Conservation (phyloP, 2,113 vertebrate species). For the Apus apus region DNA sequence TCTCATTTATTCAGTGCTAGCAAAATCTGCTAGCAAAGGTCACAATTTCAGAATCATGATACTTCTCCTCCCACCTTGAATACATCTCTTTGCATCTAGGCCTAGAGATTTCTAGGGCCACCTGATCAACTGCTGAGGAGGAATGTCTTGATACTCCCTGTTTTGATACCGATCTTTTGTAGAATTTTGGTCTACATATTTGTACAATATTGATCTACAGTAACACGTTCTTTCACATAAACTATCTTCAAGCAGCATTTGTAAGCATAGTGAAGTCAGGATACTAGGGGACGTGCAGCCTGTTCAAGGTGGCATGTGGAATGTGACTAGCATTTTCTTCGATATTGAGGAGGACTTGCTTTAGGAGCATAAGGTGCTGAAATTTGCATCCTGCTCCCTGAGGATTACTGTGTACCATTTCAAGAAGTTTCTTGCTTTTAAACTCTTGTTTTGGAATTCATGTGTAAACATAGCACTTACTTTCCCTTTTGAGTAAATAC, state of each 20-base stretch:
- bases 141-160: neutral
- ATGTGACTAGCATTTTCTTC: neutral
- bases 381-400: neutral
- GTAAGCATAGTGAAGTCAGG: neutral
- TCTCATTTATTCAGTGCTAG: neutral
- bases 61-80: neutral
- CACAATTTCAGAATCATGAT: neutral
- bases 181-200: neutral
- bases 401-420: neutral
- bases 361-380: neutral
- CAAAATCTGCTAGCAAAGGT: neutral
- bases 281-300: neutral
- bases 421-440: constrained; percentile 6
- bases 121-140: neutral
- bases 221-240: neutral
- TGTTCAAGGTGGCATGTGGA: neutral
- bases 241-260: neutral
- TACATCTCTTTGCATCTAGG: neutral
- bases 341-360: neutral
- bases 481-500: neutral
- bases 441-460: neutral
- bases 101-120: neutral
- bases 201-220: neutral
- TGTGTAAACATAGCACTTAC: neutral
- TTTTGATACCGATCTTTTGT: neutral